Evolutionary conservation across 1,140 invertebrate genomes (phyloP).

Genomic region (Drosophila sechellia): DNA sequence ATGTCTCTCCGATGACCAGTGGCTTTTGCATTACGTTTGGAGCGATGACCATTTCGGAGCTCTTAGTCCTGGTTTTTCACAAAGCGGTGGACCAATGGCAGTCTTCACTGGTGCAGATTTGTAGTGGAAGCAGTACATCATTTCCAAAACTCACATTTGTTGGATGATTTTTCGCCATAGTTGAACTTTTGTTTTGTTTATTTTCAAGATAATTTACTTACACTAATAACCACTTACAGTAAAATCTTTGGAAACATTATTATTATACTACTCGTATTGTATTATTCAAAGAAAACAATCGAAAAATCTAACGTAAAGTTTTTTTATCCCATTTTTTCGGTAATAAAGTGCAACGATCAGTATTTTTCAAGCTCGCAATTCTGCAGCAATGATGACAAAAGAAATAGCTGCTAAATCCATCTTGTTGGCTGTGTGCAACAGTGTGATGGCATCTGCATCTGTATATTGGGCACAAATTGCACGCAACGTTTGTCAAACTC

Average conservation of each 20-base stretch:
- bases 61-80: background rate
- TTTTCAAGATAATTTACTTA: no score
- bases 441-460: slow-evolving; percentile 17
- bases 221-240: no score
- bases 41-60: background rate
- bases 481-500: slow-evolving; percentile 29
- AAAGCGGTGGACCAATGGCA: background rate
- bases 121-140: background rate
- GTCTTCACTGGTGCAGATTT: background rate
- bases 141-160: background rate
- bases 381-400: background rate
- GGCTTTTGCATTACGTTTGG: background rate
- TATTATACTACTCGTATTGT: no score
- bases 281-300: no score
- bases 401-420: background rate
- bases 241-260: no score
- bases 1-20: background rate
- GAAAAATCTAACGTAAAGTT: no score
- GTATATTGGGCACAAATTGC: slow-evolving; percentile 36
- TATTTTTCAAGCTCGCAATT: no score
- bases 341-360: no score
- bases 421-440: slow-evolving; percentile 7
- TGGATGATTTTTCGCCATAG: background rate
- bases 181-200: no score
- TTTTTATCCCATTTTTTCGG: no score